Evolutionary conservation across 2,797 vertebrate genomes (phyloP).

Genomic region (Cercopithecus diana): DNA sequence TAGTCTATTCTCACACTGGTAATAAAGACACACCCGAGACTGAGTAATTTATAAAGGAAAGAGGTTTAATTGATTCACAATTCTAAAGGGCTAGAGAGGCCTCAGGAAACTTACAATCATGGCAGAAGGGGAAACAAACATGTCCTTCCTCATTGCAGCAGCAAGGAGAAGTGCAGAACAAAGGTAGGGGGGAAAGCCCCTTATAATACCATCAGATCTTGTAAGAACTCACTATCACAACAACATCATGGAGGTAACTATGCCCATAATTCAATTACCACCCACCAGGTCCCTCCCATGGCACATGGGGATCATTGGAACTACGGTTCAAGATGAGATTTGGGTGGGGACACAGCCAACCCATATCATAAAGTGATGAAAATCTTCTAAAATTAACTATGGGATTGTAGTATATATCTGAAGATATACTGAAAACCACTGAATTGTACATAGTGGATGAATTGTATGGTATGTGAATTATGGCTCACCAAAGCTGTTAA

Average conservation of each 20-base stretch:
- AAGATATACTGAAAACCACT: too few species aligned
- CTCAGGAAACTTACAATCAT: background rate
- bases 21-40: background rate
- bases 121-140: background rate
- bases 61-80: background rate
- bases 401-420: background rate
- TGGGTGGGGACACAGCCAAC: too few species aligned
- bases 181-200: too few species aligned
- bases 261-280: too few species aligned
- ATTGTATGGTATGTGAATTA: rapidly evolving
- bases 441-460: background rate
- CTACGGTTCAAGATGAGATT: too few species aligned
- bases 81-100: background rate
- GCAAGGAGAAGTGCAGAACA: background rate
- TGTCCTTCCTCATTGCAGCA: background rate
- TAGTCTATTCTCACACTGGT: background rate
- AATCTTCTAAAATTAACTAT: background rate
- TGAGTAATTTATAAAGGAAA: background rate
- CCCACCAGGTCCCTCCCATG: too few species aligned
- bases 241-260: too few species aligned
- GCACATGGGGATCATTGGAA: too few species aligned
- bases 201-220: too few species aligned
- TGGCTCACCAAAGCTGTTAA: background rate
- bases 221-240: too few species aligned
- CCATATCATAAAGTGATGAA: background rate